Base-by-base conservation (phyloP, 1,140 invertebrate species). In the Phymorhynchus buccinoides region DNA sequence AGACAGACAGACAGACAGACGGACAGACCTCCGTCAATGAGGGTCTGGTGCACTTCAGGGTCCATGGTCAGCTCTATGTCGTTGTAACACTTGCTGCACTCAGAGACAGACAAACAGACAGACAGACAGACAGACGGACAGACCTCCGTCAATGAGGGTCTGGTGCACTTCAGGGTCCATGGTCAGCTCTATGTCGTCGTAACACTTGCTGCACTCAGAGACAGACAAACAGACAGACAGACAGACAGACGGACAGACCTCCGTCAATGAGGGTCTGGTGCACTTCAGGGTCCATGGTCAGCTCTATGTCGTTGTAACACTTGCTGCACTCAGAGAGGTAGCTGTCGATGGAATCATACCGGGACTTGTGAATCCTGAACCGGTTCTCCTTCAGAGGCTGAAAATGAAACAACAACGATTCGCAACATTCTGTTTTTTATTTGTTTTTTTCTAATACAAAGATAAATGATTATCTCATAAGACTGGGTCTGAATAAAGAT, bases 341-440 rank as follows among this genome's bases (percentile, higher is more conserved):
- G 2, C 97, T 98, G 93, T 99, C 98, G 75, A 99, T 99, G 1
- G 98, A 99, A 93, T 99, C 98, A 92, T 99, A 99, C 56, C 99
- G 95, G 12, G 98, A 99, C 94, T 99, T 99, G 83, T 96, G 96
- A 87, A 99, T 99, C 75, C 95, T 86, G 95, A 94, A 98, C 96
- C 94, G 96, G 96, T 92, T 96, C 95, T 86, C 96, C 94, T 90
- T 96, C 86, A 94, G 89, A 42, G 94, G 93, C 89, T 93, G 88
- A 37, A 90, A 87, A 56, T 44, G 48, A 22, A 22, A 52, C 48
- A 52, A 52, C 7, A 52, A 52, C 22, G n/a, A n/a, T n/a, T n/a
- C n/a, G n/a, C n/a, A n/a, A n/a, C n/a, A n/a, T n/a, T n/a, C n/a
- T n/a, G n/a, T n/a, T n/a, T n/a, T n/a, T n/a, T n/a, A n/a, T n/a